Percentiles rank a stretch among this genome's conserved stretches.
Evolutionary conservation across 2,113 vertebrate genomes (phyloP).

Genomic region (Gymnarchus niloticus): DNA sequence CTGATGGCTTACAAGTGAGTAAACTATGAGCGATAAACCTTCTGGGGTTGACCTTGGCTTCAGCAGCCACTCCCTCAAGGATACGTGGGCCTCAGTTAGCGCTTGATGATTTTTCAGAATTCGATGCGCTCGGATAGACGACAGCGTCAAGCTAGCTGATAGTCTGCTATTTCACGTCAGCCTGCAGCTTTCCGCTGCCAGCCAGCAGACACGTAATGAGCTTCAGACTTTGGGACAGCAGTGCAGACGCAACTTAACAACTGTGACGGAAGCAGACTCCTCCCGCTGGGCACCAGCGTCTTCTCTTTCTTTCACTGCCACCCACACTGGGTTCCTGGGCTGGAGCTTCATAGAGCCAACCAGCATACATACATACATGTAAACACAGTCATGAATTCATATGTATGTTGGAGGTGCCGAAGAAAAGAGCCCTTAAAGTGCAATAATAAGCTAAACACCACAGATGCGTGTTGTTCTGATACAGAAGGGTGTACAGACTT

Average conservation of each 20-base stretch:
- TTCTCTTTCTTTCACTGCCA: constrained; percentile 48
- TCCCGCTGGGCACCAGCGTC: constrained; percentile 60
- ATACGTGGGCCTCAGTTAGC: not conserved
- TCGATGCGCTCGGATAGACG: not conserved
- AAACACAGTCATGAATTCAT: not conserved
- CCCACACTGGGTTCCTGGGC: constrained; percentile 40
- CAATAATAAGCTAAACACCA: not conserved
- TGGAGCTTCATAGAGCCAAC: not conserved
- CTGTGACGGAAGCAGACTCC: constrained; percentile 59
- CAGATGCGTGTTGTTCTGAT: not conserved
- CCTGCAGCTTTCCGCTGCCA: constrained; percentile 25
- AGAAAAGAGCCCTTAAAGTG: not conserved
- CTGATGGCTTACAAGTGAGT: not conserved
- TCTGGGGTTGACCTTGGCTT: not conserved
- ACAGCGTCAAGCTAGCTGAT: not conserved
- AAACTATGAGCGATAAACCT: not conserved
- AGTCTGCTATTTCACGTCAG: not conserved
- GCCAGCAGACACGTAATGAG: constrained; percentile 41
- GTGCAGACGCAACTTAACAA: constrained; percentile 67
- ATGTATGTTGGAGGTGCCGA: not conserved
- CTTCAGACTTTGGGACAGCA: constrained; percentile 22
- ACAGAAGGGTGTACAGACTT: not conserved
- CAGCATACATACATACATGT: not conserved
- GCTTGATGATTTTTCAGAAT: not conserved
- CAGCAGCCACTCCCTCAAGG: not conserved